Evolutionary conservation across 2,113 vertebrate species (phyloP), one percentile per base, ranked within the genome.

Genomic region (Elephantulus edwardii): DNA sequence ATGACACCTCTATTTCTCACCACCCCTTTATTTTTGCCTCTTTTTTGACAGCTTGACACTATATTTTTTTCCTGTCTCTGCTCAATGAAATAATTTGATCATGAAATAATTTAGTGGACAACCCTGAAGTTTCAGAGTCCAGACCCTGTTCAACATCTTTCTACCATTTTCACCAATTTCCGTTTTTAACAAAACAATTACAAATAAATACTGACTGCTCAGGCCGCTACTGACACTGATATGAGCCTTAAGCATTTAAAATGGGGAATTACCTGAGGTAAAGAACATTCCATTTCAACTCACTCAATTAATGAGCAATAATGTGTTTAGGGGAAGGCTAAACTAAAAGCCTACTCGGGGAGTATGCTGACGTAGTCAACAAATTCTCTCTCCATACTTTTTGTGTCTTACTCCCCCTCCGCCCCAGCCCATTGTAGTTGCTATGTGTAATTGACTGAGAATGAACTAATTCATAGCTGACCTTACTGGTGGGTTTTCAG

Each of bases 1-100:
- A 88, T 93, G 88, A 84, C 66, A 90, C 20, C 19, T 93, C 42
- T 81, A 17, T 94, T 84, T 93, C 91, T 87, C 54, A n/a, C n/a
- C n/a, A n/a, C n/a, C n/a, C n/a, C n/a, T n/a, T n/a, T n/a, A n/a
- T n/a, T n/a, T n/a, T n/a, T n/a, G n/a, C n/a, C n/a, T 30, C 48
- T 54, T 22, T 54, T 62, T 74, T 93, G 89, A 95, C 72, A 95
- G 66, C 35, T 83, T 90, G 77, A 62, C 84, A 78, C 42, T 33
- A 6, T 64, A 83, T 76, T 92, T 75, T 64, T 62, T 58, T 35
- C 33, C 26, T 86, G 46, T 91, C 58, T 22, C 75, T 72, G 40
- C 71, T 71, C 89, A 77, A 56, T 74, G 72, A 92, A 95, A 95
- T 90, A 33, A 50, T 14, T 92, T 91, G 92, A 68, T 76, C 30